phyloP scores from a whole-genome alignment of 1,140 invertebrate genomes.

The Drosophila sturtevanti region DNA sequence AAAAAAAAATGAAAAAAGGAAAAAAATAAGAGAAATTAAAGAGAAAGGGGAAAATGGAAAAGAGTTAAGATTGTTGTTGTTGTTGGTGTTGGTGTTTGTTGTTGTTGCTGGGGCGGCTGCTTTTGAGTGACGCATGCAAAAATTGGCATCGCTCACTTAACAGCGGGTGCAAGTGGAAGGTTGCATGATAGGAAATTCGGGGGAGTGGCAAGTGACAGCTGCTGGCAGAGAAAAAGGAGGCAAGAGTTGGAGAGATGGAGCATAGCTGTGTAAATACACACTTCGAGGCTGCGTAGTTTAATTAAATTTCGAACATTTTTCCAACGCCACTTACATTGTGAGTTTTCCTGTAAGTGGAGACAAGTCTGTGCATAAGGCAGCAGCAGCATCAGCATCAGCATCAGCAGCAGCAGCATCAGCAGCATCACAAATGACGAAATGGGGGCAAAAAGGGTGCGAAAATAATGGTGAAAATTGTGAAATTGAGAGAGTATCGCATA shows the following conservation, averaged over 20 bases:
- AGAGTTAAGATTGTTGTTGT: conserved; percentile 46
- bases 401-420: neutral
- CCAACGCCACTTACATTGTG: conserved; percentile 62
- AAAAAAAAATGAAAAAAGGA: neutral
- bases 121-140: conserved; percentile 72
- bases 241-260: neutral
- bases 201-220: conserved; percentile 60
- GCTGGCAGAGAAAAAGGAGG: conserved; percentile 18
- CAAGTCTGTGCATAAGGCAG: conserved; percentile 25
- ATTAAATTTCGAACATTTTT: conserved; percentile 74
- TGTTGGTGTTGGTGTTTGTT: conserved; percentile 35
- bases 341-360: conserved; percentile 23
- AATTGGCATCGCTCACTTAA: conserved; percentile 63
- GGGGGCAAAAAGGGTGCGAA: conserved; percentile 16
- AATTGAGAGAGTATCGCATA: conserved; percentile 60
- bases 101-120: conserved; percentile 33
- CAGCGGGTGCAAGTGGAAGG: conserved; percentile 40
- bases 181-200: conserved; percentile 3
- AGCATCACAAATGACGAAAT: neutral
- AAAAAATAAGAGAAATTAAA: neutral
- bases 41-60: conserved; percentile 22
- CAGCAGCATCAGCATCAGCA: too few species aligned
- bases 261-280: conserved; percentile 53
- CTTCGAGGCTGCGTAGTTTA: conserved; percentile 63
- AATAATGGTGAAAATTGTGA: conserved; percentile 57